Evolutionary conservation across 2,888 invertebrate genomes (phyloP).

Genomic region (Ormyrus rosae): DNA sequence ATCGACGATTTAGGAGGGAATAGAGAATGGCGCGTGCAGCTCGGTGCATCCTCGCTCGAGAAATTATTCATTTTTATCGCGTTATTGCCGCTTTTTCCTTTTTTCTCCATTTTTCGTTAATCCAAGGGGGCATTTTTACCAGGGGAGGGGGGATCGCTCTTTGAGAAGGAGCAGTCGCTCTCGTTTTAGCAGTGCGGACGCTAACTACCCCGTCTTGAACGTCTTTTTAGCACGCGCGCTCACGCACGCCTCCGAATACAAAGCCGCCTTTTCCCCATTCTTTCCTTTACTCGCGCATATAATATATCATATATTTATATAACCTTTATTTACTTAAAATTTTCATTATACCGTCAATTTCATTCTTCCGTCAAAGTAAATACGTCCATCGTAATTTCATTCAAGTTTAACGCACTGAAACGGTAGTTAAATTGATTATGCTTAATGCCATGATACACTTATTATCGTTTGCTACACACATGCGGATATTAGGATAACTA

Average conservation of each 20-base stretch:
- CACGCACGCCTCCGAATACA: no score
- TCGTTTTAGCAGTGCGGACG: not conserved
- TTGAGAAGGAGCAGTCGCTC: slow-evolving; percentile 17
- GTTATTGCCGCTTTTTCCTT: not conserved
- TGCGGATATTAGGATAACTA: slow-evolving; percentile 65
- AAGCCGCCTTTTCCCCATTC: no score
- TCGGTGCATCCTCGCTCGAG: slow-evolving; percentile 5
- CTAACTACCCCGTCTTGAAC: not conserved
- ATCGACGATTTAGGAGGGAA: slow-evolving; percentile 53
- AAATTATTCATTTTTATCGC: not conserved
- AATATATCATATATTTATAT: not conserved
- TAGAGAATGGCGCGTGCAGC: slow-evolving; percentile 54
- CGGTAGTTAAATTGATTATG: slow-evolving; percentile 51
- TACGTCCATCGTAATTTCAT: slow-evolving; percentile 31
- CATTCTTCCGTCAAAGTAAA: slow-evolving; percentile 1
- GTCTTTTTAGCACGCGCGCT: not conserved
- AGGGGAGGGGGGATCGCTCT: slow-evolving; percentile 1
- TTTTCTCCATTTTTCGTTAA: not conserved
- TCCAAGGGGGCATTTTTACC: slow-evolving; percentile 43
- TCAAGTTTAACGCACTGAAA: not conserved
- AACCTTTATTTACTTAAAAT: slow-evolving; percentile 10
- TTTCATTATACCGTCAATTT: slow-evolving; percentile 27
- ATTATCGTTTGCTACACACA: slow-evolving; percentile 67
- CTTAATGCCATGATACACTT: slow-evolving; percentile 67
- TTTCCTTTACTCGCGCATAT: no score